Base-by-base conservation (phyloP, 2,797 vertebrate genomes). In the Hephaestus fuliginosus region DNA sequence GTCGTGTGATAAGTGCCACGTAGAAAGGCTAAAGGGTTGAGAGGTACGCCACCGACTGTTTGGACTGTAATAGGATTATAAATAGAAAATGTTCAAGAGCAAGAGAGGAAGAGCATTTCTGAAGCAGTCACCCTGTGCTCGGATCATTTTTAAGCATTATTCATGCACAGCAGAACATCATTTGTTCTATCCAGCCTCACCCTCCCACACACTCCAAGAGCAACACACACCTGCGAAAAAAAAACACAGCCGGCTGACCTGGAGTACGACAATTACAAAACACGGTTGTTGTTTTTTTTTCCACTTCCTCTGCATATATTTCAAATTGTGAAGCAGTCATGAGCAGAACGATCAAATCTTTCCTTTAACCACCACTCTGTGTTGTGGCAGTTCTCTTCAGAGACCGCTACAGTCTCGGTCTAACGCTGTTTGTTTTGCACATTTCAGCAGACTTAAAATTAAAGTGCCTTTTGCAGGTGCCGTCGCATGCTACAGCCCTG, bases 381-480 rank as follows among this genome's bases (percentile, higher is more conserved):
- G 39, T 51, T 67, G 33, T 51, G 33, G 41, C 13, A 51, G 41
- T 70, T 30, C n/a, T 70, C 70, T 17, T 48, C 20, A 68, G 20
- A 53, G 43, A 25, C 25, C 41, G 10, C 70, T 39, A 46, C 33
- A 60, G 51, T 43, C n/a, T 52, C 28, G 44, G 17, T 43, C 11
- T 10, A 28, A 33, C 63, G 43, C 36, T 18, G 65, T 69, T 80
- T 73, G 78, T 63, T 80, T 60, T 68, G 67, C 43, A 78, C 63
- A 72, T 64, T 60, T 80, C 67, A 46, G 60, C 49, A 74, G 58
- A 80, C 67, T 46, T 57, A 3, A 74, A 76, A 66, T 82, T 52
- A 49, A 56, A 70, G 46, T 56, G 51, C 6, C 33, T 56, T 73
- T 78, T 49, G 63, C 75, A 86, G 79, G 66, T 79, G 65, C 73